Evolutionary conservation across 2,113 vertebrate genomes (phyloP), one percentile per base, ranked within the genome.

Genomic region (Spermophilus dauricus): DNA sequence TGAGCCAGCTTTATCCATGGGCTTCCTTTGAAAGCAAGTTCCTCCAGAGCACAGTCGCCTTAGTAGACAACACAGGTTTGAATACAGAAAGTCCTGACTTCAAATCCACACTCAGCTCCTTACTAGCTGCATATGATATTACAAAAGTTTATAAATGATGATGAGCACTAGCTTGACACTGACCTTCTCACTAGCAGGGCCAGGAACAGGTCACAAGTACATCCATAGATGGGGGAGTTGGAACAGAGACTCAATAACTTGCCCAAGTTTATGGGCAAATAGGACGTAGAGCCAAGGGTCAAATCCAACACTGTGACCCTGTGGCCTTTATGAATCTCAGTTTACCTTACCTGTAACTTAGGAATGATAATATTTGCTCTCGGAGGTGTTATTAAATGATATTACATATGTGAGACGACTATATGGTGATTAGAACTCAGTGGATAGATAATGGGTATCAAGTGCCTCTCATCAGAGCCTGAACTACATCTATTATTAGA

Each of bases 341-440:
- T 72, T 83, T 94, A 58, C 94, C 83, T 94, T 93, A 86, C 73
- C 37, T 58, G 24, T 58, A 32, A 8, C 8, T 94, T 94, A 94
- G 83, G 95, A 96, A 93, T 94, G 94, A 86, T 85, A 95, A 81
- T 86, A 84, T 94, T 83, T 91, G 78, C 58, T 80, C 84, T 89
- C 18, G 65, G 63, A 72, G 39, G 34, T 83, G 20, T 48, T 61
- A 77, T 93, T 97, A 97, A 87, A 20, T n/a, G 83, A 85, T 77
- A 82, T 96, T 80, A 86, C 13, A 16, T 45, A 93, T 86, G 56
- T 37, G 78, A 91, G 96, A 12, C 34, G 58, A 37, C 65, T 92
- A 53, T 39, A 9, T 4, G 45, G 61, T 94, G 88, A 94, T 32
- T 18, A 51, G 16, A 73, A n/a, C 61, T 34, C 16, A 56, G 58